A percentile compares a stretch with the other conserved stretches of the same genome.
Evolutionary conservation across 2,797 vertebrate genomes (phyloP).

Genomic region (Enteromius viviparus): DNA sequence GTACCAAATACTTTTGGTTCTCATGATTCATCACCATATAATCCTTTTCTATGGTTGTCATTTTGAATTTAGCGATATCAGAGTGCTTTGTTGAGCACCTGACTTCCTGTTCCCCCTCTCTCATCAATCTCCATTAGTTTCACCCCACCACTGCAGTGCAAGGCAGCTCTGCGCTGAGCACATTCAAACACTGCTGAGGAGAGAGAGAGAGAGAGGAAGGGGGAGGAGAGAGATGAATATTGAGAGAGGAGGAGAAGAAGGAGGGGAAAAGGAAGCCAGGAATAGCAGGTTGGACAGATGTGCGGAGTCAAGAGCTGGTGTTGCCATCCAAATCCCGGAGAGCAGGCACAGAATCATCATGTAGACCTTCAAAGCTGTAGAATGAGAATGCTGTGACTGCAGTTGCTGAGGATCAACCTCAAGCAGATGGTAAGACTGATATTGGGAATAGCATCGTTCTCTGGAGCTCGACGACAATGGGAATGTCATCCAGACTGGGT

Average conservation of each 20-base stretch:
- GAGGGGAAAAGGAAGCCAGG: slow-evolving; percentile 57
- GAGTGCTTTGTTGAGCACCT: not conserved
- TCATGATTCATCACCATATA: not conserved
- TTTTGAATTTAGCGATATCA: slow-evolving; percentile 3
- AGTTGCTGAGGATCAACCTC: slow-evolving; percentile 18
- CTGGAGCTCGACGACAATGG: not conserved
- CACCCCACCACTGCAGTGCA: slow-evolving; percentile 70
- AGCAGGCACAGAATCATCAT: slow-evolving; percentile 19
- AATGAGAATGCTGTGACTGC: slow-evolving; percentile 28
- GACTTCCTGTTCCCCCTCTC: slow-evolving; percentile 8
- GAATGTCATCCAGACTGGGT: not conserved
- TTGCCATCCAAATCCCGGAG: slow-evolving; percentile 4
- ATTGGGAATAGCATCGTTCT: slow-evolving; percentile 6
- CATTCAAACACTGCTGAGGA: slow-evolving; percentile 35
- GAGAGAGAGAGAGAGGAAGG: slow-evolving; percentile 49
- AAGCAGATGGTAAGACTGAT: slow-evolving; percentile 40
- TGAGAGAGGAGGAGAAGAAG: slow-evolving; percentile 56
- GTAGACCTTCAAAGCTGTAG: slow-evolving; percentile 22
- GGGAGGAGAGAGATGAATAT: slow-evolving; percentile 51
- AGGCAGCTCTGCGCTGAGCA: slow-evolving; percentile 58
- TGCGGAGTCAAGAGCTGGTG: slow-evolving; percentile 60
- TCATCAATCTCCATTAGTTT: slow-evolving; percentile 57
- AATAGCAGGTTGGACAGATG: slow-evolving; percentile 55
- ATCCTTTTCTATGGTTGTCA: slow-evolving; percentile 7
- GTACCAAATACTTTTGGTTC: not conserved